Evolutionary conservation across 2,888 invertebrate species (phyloP).

Genomic region (Drosophila falleni): DNA sequence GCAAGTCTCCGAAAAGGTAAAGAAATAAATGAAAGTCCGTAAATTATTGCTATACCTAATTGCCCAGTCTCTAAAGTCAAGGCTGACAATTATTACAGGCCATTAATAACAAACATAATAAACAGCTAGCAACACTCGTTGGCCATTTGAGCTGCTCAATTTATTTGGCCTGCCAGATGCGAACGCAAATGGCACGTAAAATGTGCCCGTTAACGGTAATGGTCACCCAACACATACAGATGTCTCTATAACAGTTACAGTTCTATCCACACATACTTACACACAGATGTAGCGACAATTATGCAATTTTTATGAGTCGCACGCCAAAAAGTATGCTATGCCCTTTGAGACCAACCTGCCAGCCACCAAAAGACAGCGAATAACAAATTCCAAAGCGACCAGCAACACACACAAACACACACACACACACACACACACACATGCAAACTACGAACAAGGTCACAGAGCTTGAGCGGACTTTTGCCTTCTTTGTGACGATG

Average conservation of each 20-base stretch:
- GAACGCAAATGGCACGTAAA: slow-evolving; percentile 67
- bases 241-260: slow-evolving; percentile 29
- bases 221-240: slow-evolving; percentile 38
- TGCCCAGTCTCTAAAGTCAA: slow-evolving; percentile 20
- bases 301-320: slow-evolving; percentile 73
- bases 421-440: slow-evolving; percentile 8
- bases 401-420: slow-evolving; percentile 13
- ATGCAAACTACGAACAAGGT: slow-evolving; percentile 38
- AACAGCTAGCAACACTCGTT: slow-evolving; percentile 32
- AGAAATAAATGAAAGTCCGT: slow-evolving; percentile 33
- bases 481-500: slow-evolving; percentile 27
- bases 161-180: slow-evolving; percentile 65
- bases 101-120: slow-evolving; percentile 56
- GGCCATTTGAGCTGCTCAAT: slow-evolving; percentile 57
- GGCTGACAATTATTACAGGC: slow-evolving; percentile 34
- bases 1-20: not conserved
- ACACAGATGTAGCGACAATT: slow-evolving; percentile 51
- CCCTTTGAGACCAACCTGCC: slow-evolving; percentile 50
- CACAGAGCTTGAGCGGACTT: slow-evolving; percentile 24
- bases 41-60: slow-evolving; percentile 34
- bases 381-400: slow-evolving; percentile 39
- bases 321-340: slow-evolving; percentile 61
- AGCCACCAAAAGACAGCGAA: slow-evolving; percentile 38
- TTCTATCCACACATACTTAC: slow-evolving; percentile 21
- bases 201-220: slow-evolving; percentile 54